These are phyloP conservation scores for Myiothlypis chrysogaster DNA, from an alignment of 2,797 vertebrate genomes.

Conservation along the genomic window DNA sequence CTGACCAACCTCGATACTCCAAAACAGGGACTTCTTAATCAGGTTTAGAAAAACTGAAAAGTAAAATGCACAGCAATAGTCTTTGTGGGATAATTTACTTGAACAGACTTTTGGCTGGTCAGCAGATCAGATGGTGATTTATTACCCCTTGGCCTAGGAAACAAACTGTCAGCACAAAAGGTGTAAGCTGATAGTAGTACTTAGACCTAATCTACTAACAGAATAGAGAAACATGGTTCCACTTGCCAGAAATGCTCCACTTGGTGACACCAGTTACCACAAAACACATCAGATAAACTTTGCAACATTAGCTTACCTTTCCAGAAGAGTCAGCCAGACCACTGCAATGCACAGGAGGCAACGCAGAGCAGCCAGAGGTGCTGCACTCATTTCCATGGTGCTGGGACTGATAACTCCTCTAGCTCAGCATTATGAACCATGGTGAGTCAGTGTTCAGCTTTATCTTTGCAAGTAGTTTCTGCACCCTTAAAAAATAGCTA, in stretches of 20 bases:
- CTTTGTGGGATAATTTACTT: neutral
- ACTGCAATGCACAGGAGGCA: neutral
- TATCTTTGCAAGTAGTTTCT: neutral
- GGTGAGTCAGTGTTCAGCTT: neutral
- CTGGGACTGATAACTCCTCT: neutral
- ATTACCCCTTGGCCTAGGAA: neutral
- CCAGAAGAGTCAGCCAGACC: neutral
- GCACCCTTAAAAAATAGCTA: neutral
- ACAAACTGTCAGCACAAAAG: conserved; percentile 14
- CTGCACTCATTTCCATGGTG: neutral
- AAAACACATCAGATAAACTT: neutral
- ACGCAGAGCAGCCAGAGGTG: neutral
- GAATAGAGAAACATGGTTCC: neutral
- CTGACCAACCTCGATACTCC: neutral
- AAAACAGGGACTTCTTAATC: neutral
- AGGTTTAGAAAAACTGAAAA: neutral
- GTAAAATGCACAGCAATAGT: neutral
- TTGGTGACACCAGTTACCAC: neutral
- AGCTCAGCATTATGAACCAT: neutral
- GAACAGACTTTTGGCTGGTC: neutral
- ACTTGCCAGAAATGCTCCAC: neutral
- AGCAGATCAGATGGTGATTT: neutral
- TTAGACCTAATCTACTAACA: neutral
- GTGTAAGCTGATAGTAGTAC: neutral
- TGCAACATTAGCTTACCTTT: neutral